Base-by-base conservation (phyloP, 2,888 invertebrate species). In the Atrina japonica region DNA sequence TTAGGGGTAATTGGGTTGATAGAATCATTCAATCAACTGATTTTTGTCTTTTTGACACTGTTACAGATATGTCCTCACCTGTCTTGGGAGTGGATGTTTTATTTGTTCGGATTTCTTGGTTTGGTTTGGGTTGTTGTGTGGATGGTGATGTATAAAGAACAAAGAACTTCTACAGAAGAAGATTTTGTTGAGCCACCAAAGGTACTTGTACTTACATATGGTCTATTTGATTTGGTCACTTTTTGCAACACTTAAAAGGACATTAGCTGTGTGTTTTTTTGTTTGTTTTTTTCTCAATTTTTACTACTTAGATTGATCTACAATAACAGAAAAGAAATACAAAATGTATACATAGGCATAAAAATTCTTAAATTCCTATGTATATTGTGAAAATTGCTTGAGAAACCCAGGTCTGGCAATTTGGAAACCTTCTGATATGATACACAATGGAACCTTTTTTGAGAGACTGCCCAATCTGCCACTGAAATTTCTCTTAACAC, bases 71-170 rank as follows among this genome's bases (percentile, higher is more conserved):
- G 94, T 86, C 94, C 95, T 1, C 93, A 94, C 88, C 87, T 95
- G 66, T 90, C 92, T 5, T 95, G 95, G 95, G 92, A 92, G 84
- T 92, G 92, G 79, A 93, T 93, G 84, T 95, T 95, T 88, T 94
- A 94, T 87, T 89, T 93, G 81, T 94, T 95, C 88, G 94, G 94
- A 25, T 91, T 92, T 1, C 86, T 94, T 55, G 95, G 95, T 9
- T 92, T 95, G 78, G 67, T 93, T 0, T 95, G 94, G 94, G 93
- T 94, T 18, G 76, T 93, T 3, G 84, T 94, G 2, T 95, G 94
- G 94, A 86, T 93, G 73, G 81, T 93, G 30, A 90, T 93, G 66
- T 95, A 94, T 88, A 92, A 93, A 16, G 93, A 94, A 83, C 92
- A 90, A 6, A 81, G 88, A 45, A 86, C 86, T 2, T 79, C 83